Conservation (phyloP, 2,888 invertebrate species). For the Diarsia brunnea region DNA sequence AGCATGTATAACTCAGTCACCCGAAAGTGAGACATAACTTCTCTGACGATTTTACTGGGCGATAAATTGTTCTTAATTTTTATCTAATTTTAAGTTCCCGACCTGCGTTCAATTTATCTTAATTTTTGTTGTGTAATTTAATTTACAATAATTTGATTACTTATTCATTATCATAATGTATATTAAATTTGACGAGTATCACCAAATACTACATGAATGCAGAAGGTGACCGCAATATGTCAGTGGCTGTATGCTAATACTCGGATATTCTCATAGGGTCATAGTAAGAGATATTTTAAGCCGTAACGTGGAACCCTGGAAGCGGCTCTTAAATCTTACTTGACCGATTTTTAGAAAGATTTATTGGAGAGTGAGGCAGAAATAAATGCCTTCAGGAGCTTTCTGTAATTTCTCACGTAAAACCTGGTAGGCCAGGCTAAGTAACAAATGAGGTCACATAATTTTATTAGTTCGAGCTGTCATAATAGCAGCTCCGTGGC, state of each 20-base stretch:
- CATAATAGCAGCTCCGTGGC: constrained; percentile 55
- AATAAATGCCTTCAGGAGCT: constrained; percentile 78
- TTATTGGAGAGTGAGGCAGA: constrained; percentile 74
- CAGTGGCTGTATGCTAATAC: constrained; percentile 23
- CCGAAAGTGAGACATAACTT: no score
- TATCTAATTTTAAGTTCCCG: constrained; percentile 15
- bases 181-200: neutral
- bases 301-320: constrained; percentile 31
- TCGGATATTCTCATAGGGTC: constrained; percentile 11
- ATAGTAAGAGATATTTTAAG: constrained; percentile 40
- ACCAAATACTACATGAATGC: neutral
- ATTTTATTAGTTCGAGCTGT: constrained; percentile 79
- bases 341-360: constrained; percentile 77
- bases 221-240: constrained; percentile 17
- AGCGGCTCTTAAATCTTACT: constrained; percentile 68
- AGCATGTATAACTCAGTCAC: no score
- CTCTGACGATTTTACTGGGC: no score
- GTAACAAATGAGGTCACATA: constrained; percentile 82
- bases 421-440: constrained; percentile 68
- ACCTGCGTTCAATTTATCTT: constrained; percentile 29
- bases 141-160: constrained; percentile 14
- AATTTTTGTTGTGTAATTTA: constrained; percentile 29
- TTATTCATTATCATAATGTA: constrained; percentile 11
- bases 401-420: constrained; percentile 78
- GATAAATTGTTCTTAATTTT: no score